Conservation (phyloP, 1,140 invertebrate species). For the Drosophila kurseongensis region DNA sequence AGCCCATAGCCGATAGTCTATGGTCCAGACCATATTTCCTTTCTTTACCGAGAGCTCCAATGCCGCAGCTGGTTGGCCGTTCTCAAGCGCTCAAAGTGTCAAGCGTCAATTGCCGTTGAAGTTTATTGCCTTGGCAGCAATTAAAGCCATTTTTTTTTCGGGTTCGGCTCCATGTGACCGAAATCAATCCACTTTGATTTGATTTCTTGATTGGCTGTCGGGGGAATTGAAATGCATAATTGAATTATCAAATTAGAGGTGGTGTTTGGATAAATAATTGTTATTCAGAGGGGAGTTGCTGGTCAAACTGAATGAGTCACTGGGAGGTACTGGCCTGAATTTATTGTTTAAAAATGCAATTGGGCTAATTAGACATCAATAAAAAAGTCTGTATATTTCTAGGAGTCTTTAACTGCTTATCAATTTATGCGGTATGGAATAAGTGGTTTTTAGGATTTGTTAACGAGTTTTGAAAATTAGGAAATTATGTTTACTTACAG, state of each 20-base stretch:
- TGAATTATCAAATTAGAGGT: slow-evolving; percentile 76
- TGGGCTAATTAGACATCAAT: not conserved
- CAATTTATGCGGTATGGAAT: too few species aligned
- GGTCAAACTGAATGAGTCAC: slow-evolving; percentile 13
- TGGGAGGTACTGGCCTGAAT: not conserved
- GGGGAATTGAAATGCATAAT: slow-evolving; percentile 63
- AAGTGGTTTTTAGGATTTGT: not conserved
- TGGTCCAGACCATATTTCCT: slow-evolving; percentile 3
- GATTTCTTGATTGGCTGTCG: slow-evolving; percentile 78
- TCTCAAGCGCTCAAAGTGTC: slow-evolving; percentile 67
- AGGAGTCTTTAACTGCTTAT: not conserved
- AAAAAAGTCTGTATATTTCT: not conserved
- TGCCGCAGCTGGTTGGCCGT: slow-evolving; percentile 14
- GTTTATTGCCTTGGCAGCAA: slow-evolving; percentile 82
- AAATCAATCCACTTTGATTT: slow-evolving; percentile 66
- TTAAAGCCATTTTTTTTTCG: slow-evolving; percentile 59
- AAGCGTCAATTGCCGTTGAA: slow-evolving; percentile 79
- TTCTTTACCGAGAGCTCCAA: slow-evolving; percentile 3
- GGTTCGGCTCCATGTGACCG: slow-evolving; percentile 35
- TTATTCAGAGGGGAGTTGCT: slow-evolving; percentile 10
- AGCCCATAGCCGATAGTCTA: slow-evolving; percentile 7
- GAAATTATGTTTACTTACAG: too few species aligned
- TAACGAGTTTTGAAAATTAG: not conserved
- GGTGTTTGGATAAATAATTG: slow-evolving; percentile 53
- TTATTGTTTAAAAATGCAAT: slow-evolving; percentile 20